A percentile compares a stretch with the other conserved stretches of the same genome.
These are phyloP conservation scores for Dryomyza anilis DNA, from an alignment of 2,888 invertebrate genomes.

Conservation along the genomic window DNA sequence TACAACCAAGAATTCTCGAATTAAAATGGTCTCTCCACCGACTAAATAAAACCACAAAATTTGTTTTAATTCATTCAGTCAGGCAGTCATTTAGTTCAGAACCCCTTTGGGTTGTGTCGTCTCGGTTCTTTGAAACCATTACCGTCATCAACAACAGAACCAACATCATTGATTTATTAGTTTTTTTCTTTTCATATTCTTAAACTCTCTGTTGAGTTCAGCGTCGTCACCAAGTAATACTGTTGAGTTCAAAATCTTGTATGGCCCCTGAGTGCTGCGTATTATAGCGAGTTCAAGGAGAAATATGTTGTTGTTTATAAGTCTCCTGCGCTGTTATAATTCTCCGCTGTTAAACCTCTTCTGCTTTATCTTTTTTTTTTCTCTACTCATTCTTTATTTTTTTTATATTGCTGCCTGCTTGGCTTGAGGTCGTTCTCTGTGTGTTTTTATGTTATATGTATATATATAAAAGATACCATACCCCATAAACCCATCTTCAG, in stretches of 20 bases:
- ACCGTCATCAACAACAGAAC: neutral
- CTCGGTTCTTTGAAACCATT: neutral
- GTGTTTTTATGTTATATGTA: too few relatives aligned
- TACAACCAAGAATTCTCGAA: too few relatives aligned
- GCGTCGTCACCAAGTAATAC: too few relatives aligned
- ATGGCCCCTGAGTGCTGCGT: slow-evolving; percentile 36
- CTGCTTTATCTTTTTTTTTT: slow-evolving; percentile 1
- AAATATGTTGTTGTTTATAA: slow-evolving; percentile 36
- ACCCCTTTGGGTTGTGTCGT: too few relatives aligned
- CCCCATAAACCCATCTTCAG: too few relatives aligned
- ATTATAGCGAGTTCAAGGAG: slow-evolving; percentile 44
- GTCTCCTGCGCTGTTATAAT: slow-evolving; percentile 24
- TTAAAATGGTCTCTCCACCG: too few relatives aligned
- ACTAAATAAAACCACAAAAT: neutral
- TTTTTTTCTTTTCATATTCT: neutral
- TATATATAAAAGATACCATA: too few relatives aligned
- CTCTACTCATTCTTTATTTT: neutral
- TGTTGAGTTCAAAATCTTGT: neutral
- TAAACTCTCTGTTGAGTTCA: neutral
- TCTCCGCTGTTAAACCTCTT: too few relatives aligned
- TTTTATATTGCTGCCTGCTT: neutral
- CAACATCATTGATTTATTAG: slow-evolving; percentile 3
- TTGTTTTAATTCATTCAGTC: neutral
- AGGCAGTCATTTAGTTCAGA: too few relatives aligned
- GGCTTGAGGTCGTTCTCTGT: neutral